Evolutionary conservation across 2,888 invertebrate species (phyloP), one percentile per base, ranked within the genome.

Genomic region (Acanthosepion lycidas): DNA sequence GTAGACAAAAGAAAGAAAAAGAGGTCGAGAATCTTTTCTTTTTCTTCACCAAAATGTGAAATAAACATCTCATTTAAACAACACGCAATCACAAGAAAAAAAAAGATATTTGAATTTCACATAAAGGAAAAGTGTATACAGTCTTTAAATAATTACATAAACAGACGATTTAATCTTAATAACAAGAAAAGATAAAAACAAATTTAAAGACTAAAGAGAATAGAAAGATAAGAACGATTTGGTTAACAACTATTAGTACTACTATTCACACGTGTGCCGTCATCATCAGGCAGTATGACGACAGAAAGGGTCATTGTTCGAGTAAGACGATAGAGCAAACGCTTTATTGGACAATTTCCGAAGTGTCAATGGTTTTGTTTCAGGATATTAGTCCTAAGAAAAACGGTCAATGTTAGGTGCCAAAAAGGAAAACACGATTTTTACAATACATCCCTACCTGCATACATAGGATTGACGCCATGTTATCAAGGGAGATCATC

Each of bases 391-490:
- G n/a, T 33, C 78, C n/a, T 15, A 78, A 12, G 2, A 33, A 78
- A 78, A 33, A 78, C n/a, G 78, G 78, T 78, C n/a, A 78, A 78
- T 78, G 78, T 78, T 78, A 78, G n/a, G 78, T 78, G 78, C 78
- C 78, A 78, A 78, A 78, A 78, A n/a, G n/a, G 78, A 78, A 78
- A 78, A 78, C 78, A 78, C n/a, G n/a, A 78, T n/a, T 78, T 78
- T 78, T 78, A 78, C 78, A 78, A 78, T 12, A 33, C n/a, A 33
- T 78, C 78, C 78, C 78, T 78, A 78, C 78, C 78, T 78, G 78
- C 15, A 78, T 78, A 78, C 78, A n/a, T n/a, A 78, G 78, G 33
- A 78, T 78, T 78, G 78, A 78, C 78, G 78, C 78, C 78, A 78
- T 78, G 78, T 78, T 78, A 78, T 78, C 78, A 78, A 78, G 78